Conservation (phyloP, 2,888 invertebrate genomes). For the Leucophora obtusa region DNA sequence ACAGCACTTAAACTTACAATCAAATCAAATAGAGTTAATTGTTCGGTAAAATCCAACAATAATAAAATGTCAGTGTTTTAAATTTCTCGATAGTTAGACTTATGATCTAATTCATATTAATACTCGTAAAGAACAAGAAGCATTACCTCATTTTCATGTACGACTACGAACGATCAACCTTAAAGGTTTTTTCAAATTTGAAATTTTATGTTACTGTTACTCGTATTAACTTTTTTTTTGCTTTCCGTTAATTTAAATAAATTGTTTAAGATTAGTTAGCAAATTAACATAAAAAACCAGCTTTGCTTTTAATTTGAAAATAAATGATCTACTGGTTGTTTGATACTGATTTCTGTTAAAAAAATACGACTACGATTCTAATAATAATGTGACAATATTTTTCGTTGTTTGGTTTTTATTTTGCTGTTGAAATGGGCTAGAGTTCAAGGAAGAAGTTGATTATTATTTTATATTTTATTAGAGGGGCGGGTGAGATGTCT, state of each 20-base stretch:
- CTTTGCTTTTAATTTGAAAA: slow-evolving; percentile 22
- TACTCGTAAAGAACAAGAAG: not conserved
- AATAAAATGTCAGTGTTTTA: not conserved
- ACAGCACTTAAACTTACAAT: not conserved
- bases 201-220: not conserved
- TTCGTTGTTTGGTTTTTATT: slow-evolving; percentile 1
- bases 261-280: slow-evolving; percentile 30
- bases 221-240: slow-evolving; percentile 19
- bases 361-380: not conserved
- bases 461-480: not conserved
- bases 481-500: slow-evolving; percentile 11
- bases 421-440: slow-evolving; percentile 8
- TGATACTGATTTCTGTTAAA: not conserved
- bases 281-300: slow-evolving; percentile 44
- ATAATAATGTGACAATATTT: slow-evolving; percentile 8
- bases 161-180: not conserved
- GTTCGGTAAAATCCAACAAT: not conserved
- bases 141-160: not conserved
- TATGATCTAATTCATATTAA: not conserved
- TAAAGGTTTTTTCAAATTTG: slow-evolving; percentile 3
- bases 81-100: not conserved
- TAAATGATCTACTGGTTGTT: slow-evolving; percentile 5
- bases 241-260: slow-evolving; percentile 32
- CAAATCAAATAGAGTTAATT: not conserved
- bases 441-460: slow-evolving; percentile 19